Evolutionary conservation across 1,140 invertebrate genomes (phyloP), one percentile per base, ranked within the genome.

Genomic region (Leptinotarsa lineolata): DNA sequence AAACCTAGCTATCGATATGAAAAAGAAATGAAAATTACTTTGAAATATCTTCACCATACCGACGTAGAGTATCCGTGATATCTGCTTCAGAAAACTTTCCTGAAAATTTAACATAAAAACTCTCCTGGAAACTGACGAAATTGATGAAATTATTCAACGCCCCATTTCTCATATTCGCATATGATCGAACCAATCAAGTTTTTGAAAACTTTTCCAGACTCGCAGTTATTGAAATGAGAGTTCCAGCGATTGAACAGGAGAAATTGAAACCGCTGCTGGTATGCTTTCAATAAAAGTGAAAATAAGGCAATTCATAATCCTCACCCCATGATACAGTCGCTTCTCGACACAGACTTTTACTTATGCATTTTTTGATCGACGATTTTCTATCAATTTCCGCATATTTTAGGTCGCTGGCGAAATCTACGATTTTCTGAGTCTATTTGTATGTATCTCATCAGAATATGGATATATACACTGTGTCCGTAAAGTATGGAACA

Each of bases 221-320:
- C 18, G 30, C 48, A 54, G 15, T 16, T 44, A 66, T 39, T 66
- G 39, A 18, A 66, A 39, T 66, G 16, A 18, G 64, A 18, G 18
- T 24, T 44, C 39, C 64, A 39, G 39, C 39, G 64, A 66, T 66
- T 66, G 64, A 66, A 30, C 22, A 18, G 22, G 15, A n/a, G 64
- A 66, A 66, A 66, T 66, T 24, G 64, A 66, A 66, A 66, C 64
- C 39, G 22, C 64, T 69, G 73, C 72, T 73, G 69, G 46, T 67
- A 71, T 79, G 74, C 76, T 74, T 77, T 79, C 78, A 79, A 79
- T 79, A 77, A 76, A 72, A 30, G 72, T 48, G 74, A 73, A 79
- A 79, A 79, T 79, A 67, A 79, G 78, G 76, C 78, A 79, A 78
- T 79, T 79, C 74, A 60, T 74, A 79, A 66, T 79, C 78, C 78